A percentile compares a stretch with the other conserved stretches of the same genome.
Evolutionary conservation across 2,113 vertebrate genomes (phyloP).

Genomic region (Carassius gibelio): DNA sequence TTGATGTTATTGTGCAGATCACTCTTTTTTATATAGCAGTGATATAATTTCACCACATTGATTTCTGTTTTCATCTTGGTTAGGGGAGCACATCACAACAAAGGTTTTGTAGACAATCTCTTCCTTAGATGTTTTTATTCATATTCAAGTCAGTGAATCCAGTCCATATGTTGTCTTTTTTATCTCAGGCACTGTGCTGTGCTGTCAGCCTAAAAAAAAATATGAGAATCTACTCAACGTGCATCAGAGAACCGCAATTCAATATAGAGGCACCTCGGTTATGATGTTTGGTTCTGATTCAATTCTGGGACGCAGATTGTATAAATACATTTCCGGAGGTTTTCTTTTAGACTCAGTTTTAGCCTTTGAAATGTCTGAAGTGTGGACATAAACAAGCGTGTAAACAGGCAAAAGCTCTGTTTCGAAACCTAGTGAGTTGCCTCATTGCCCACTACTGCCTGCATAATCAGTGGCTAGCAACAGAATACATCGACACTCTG

Average conservation of each 20-base stretch:
- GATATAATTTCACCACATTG: not conserved
- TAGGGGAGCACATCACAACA: constrained; percentile 15
- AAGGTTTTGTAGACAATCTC: not conserved
- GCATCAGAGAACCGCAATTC: constrained; percentile 16
- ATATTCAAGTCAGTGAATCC: constrained; percentile 2
- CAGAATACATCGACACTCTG: not conserved
- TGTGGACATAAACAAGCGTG: constrained; percentile 3
- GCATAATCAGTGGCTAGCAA: not conserved
- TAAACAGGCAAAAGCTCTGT: constrained; percentile 16
- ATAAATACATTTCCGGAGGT: constrained; percentile 22
- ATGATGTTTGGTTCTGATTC: constrained; percentile 38
- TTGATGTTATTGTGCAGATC: constrained; percentile 21
- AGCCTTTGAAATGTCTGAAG: constrained; percentile 17
- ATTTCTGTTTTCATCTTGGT: constrained; percentile 21
- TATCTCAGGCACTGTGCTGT: not conserved
- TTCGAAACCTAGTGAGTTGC: not conserved
- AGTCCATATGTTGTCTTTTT: constrained; percentile 19
- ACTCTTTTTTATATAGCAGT: not conserved
- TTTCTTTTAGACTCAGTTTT: not conserved
- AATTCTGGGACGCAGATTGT: not conserved
- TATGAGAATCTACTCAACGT: not conserved
- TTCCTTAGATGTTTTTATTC: constrained; percentile 4
- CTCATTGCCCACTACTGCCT: not conserved
- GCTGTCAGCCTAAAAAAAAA: not conserved
- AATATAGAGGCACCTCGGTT: constrained; percentile 15